Evolutionary conservation across 2,888 invertebrate species (phyloP).

Genomic region (Heliconius cydno): DNA sequence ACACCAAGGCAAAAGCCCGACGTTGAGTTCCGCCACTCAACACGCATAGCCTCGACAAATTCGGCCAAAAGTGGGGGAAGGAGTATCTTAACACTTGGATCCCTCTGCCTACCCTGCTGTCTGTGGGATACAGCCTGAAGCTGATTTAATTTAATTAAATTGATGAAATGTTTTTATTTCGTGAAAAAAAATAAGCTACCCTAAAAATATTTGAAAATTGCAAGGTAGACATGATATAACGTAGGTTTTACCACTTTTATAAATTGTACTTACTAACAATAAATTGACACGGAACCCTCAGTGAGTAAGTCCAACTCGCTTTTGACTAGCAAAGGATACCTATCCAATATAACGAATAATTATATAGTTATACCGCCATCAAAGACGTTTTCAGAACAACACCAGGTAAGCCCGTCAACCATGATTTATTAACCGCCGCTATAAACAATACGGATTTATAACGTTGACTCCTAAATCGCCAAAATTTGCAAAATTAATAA

Average conservation of each 20-base stretch:
- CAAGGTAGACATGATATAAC: background rate
- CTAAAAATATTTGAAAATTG: no score
- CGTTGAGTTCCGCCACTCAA: no score
- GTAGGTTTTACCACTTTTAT: background rate
- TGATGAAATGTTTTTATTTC: no score
- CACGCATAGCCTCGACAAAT: no score
- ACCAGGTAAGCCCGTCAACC: conserved; percentile 22
- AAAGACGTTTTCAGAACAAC: background rate
- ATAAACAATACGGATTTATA: conserved; percentile 35
- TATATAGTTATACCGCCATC: background rate
- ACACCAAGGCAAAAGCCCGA: no score
- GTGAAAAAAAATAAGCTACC: no score
- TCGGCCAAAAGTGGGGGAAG: no score
- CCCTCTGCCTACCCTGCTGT: no score
- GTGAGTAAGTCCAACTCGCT: background rate
- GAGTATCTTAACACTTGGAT: no score
- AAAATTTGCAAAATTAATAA: conserved; percentile 29
- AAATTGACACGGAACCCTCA: background rate
- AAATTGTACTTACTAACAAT: background rate
- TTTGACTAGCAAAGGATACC: no score
- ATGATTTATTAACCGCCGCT: conserved; percentile 39
- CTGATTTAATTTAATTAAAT: background rate
- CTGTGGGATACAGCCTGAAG: no score
- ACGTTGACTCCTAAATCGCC: conserved; percentile 12
- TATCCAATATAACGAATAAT: background rate